Evolutionary conservation across 2,888 invertebrate genomes (phyloP).

Genomic region (Meiosimyza platycephala): DNA sequence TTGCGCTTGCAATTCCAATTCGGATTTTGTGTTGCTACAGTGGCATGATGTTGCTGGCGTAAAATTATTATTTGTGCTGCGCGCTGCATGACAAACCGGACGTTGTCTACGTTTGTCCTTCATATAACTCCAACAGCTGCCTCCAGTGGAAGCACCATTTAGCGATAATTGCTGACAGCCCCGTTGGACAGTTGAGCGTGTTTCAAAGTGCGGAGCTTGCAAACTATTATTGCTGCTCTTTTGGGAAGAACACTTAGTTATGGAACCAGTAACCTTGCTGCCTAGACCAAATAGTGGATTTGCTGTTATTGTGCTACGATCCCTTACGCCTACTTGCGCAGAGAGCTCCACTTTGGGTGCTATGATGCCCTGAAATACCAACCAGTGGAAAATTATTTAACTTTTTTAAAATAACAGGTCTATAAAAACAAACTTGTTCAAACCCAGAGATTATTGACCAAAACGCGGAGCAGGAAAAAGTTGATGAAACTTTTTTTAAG

Average conservation of each 20-base stretch:
- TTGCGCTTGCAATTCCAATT: slow-evolving; percentile 17
- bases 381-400: not conserved
- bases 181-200: not conserved
- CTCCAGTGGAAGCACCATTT: not conserved
- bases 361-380: slow-evolving; percentile 56
- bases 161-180: slow-evolving; percentile 7
- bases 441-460: not conserved
- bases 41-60: no score
- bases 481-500: no score
- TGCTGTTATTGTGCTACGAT: slow-evolving; percentile 43
- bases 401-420: no score
- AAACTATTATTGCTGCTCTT: slow-evolving; percentile 16
- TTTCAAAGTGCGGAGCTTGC: not conserved
- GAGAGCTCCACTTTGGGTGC: slow-evolving; percentile 64
- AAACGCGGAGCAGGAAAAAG: no score
- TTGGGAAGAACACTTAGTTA: slow-evolving; percentile 1
- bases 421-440: no score
- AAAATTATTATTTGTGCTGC: not conserved
- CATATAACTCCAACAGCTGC: slow-evolving; percentile 16
- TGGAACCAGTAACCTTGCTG: not conserved
- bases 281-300: not conserved
- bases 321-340: slow-evolving; percentile 51
- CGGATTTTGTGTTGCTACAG: not conserved
- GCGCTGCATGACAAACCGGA: not conserved
- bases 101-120: slow-evolving; percentile 18